These are phyloP conservation scores for Bombus huntii DNA, from an alignment of 1,140 invertebrate genomes.

Conservation along the genomic window DNA sequence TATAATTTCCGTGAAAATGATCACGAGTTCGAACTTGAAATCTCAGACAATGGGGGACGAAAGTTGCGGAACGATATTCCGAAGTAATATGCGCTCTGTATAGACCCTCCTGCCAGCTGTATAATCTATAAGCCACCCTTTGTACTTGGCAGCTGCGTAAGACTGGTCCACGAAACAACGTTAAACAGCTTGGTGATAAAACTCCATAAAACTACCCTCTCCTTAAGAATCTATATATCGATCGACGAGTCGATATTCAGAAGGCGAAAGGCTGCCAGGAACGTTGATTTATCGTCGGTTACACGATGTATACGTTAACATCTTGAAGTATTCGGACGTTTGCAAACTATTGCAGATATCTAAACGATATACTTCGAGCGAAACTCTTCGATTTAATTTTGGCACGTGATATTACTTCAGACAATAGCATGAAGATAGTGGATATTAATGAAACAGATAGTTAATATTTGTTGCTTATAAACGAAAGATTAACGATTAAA, in stretches of 20 bases:
- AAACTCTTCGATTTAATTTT: no score
- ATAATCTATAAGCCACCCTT: background rate
- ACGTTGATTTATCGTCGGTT: slow-evolving; percentile 4
- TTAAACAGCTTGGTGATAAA: slow-evolving; percentile 21
- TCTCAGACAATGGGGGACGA: slow-evolving; percentile 8
- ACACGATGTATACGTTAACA: background rate
- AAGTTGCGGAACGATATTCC: slow-evolving; percentile 30
- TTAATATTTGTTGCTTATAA: no score
- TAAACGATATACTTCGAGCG: no score
- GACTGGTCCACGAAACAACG: background rate
- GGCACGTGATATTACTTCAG: no score
- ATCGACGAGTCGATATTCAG: background rate
- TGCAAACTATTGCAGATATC: no score
- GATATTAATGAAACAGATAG: no score
- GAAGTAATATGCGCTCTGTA: background rate
- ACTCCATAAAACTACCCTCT: slow-evolving; percentile 1
- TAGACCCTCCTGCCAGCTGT: background rate
- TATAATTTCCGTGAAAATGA: slow-evolving; percentile 32
- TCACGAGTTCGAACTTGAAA: slow-evolving; percentile 14
- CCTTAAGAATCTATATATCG: background rate
- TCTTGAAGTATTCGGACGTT: no score
- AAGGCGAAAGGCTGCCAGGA: background rate
- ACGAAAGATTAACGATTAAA: no score
- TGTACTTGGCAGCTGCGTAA: background rate
- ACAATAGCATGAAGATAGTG: no score